Conservation (phyloP, 2,797 vertebrate genomes). For the Etheostoma perlongum region DNA sequence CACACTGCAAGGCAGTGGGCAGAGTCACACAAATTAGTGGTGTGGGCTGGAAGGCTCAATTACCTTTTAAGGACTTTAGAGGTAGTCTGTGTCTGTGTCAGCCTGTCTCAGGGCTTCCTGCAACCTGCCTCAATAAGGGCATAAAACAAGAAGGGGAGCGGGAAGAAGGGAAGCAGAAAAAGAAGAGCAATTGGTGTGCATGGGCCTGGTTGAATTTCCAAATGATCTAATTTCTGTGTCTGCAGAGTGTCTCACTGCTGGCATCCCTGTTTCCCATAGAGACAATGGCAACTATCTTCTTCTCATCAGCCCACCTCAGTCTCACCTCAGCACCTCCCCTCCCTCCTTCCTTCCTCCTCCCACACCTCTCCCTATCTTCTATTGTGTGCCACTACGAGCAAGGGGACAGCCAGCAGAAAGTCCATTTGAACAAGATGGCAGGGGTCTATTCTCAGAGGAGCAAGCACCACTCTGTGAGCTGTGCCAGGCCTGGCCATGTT, state of each 20-base stretch:
- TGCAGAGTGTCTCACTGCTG: constrained; percentile 69
- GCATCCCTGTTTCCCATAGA: constrained; percentile 69
- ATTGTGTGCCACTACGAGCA: constrained; percentile 48
- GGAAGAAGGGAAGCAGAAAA: constrained; percentile 20
- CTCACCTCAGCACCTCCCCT: constrained; percentile 56
- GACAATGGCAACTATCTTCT: constrained; percentile 70
- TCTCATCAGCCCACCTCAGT: constrained; percentile 74
- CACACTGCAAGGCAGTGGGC: constrained; percentile 76
- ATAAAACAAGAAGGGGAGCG: constrained; percentile 50
- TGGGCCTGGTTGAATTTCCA: constrained; percentile 75
- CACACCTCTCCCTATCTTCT: constrained; percentile 43
- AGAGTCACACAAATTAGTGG: constrained; percentile 83
- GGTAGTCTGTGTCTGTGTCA: constrained; percentile 75
- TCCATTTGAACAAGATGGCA: constrained; percentile 78
- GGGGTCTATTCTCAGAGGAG: constrained; percentile 74
- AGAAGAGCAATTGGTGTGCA: constrained; percentile 66
- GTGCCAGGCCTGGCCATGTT: constrained; percentile 75
- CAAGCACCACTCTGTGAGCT: constrained; percentile 68
- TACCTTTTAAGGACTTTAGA: constrained; percentile 84
- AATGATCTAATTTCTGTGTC: constrained; percentile 80
- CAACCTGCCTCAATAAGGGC: constrained; percentile 70
- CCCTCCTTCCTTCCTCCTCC: constrained; percentile 44
- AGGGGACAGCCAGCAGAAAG: constrained; percentile 65
- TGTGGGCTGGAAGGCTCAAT: constrained; percentile 85
- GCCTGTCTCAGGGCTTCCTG: constrained; percentile 71